These are phyloP conservation scores for Lacanobia oleracea DNA, from an alignment of 2,888 invertebrate species.

Conservation along the genomic window DNA sequence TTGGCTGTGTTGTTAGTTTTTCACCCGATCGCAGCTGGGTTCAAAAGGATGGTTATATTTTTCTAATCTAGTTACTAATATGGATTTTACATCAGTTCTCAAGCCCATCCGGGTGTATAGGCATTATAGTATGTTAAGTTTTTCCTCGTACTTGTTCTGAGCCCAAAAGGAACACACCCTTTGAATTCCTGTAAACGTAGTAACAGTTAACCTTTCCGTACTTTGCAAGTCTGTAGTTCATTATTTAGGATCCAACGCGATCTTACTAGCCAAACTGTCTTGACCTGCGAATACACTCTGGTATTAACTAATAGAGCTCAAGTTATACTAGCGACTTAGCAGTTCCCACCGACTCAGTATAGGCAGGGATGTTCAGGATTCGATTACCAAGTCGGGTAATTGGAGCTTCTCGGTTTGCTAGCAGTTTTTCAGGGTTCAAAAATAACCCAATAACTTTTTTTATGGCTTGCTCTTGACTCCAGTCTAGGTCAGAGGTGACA, in stretches of 20 bases:
- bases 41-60: no score
- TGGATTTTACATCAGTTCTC: no score
- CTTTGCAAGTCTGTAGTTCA: background rate
- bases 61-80: no score
- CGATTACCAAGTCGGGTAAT: constrained; percentile 21
- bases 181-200: constrained; percentile 14
- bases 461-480: no score
- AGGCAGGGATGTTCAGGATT: constrained; percentile 17
- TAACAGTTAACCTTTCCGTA: constrained; percentile 39
- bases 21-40: no score
- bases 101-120: no score
- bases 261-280: background rate
- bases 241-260: constrained; percentile 13
- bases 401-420: constrained; percentile 19
- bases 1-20: no score
- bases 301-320: background rate
- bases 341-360: constrained; percentile 3
- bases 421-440: background rate
- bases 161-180: constrained; percentile 24
- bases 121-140: no score
- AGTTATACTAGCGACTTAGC: background rate
- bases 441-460: no score
- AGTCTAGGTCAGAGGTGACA: no score
- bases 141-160: no score
- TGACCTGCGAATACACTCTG: background rate